Conservation (phyloP, 1,140 invertebrate genomes). For the Rhynchophorus ferrugineus region DNA sequence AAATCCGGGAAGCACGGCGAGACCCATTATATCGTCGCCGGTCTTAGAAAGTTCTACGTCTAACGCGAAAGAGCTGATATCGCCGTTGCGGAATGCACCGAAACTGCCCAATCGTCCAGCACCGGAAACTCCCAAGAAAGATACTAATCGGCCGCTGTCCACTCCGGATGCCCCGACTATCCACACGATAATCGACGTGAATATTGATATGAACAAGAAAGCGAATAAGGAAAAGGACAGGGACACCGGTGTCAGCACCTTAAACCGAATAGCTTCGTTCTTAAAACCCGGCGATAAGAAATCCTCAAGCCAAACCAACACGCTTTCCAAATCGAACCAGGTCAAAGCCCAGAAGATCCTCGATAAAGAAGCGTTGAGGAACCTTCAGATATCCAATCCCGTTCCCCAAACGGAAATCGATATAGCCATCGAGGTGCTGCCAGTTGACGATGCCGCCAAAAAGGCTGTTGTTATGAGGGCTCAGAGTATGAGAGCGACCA, state of each 20-base stretch:
- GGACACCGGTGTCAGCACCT: slow-evolving; percentile 47
- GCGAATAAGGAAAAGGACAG: slow-evolving; percentile 40
- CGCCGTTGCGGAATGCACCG: slow-evolving; percentile 45
- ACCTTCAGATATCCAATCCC: slow-evolving; percentile 71
- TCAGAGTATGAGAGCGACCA: slow-evolving; percentile 64
- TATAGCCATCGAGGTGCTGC: slow-evolving; percentile 48
- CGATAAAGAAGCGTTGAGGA: slow-evolving; percentile 62
- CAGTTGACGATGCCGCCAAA: slow-evolving; percentile 44
- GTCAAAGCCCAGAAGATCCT: slow-evolving; percentile 55
- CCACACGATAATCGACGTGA: slow-evolving; percentile 39
- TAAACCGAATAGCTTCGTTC: slow-evolving; percentile 71
- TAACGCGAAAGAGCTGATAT: slow-evolving; percentile 62
- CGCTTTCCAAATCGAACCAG: slow-evolving; percentile 50
- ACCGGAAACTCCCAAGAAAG: slow-evolving; percentile 43
- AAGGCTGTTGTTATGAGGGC: slow-evolving; percentile 59
- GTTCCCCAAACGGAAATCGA: slow-evolving; percentile 63
- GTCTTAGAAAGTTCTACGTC: slow-evolving; percentile 71
- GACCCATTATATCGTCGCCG: slow-evolving; percentile 71
- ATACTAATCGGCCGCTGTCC: slow-evolving; percentile 43
- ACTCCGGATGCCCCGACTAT: slow-evolving; percentile 42
- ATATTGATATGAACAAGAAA: slow-evolving; percentile 35
- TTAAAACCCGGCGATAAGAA: slow-evolving; percentile 56
- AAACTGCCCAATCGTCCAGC: slow-evolving; percentile 49
- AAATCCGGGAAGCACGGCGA: slow-evolving; percentile 49
- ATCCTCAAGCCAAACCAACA: slow-evolving; percentile 48